phyloP scores from a whole-genome alignment of 2,888 invertebrate genomes.

The Drosophila stalkeri region DNA sequence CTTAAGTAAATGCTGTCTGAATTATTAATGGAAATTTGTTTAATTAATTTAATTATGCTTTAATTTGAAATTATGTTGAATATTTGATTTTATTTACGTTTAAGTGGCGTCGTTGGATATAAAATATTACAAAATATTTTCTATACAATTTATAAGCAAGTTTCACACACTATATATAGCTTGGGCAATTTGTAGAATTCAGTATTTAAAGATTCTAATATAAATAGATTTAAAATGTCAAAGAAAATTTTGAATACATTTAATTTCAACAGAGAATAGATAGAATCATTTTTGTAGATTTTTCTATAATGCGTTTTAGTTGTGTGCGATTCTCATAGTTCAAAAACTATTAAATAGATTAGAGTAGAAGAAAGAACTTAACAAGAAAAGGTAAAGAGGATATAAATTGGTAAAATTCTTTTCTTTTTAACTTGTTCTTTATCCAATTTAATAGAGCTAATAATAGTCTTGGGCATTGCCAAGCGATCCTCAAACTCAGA shows the following conservation, averaged over 20 bases:
- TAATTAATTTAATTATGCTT: conserved; percentile 13
- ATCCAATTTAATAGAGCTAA: too few species aligned
- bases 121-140: neutral
- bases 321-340: neutral
- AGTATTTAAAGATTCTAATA: neutral
- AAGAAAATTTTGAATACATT: neutral
- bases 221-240: neutral
- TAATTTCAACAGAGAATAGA: neutral
- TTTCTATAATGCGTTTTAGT: too few species aligned
- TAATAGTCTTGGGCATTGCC: too few species aligned
- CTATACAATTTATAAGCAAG: neutral
- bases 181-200: neutral
- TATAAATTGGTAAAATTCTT: too few species aligned
- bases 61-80: neutral
- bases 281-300: too few species aligned
- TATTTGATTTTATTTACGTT: neutral
- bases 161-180: neutral
- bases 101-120: too few species aligned
- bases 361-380: neutral
- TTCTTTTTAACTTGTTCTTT: too few species aligned
- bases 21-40: neutral
- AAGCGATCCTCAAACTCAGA: neutral
- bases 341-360: neutral
- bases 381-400: too few species aligned
- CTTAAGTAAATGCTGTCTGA: neutral